These are phyloP conservation scores for Loris lydekkerianus DNA, from an alignment of 2,797 vertebrate genomes.

Conservation along the genomic window DNA sequence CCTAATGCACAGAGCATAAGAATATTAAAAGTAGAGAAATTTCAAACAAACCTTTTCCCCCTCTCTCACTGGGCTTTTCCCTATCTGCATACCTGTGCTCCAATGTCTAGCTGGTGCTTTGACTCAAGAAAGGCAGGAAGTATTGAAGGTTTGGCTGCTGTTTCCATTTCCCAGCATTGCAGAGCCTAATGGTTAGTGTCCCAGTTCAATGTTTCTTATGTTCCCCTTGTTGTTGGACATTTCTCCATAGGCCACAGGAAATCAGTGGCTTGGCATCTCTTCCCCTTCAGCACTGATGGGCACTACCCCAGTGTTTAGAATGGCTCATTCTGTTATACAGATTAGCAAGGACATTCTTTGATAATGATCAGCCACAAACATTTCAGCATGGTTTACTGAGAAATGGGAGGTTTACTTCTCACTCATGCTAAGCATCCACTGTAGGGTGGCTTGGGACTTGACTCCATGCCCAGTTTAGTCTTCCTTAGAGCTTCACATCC, in stretches of 20 bases:
- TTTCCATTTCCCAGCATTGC: background rate
- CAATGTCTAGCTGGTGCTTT: background rate
- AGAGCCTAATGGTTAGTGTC: background rate
- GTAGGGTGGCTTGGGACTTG: background rate
- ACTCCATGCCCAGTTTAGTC: accelerated
- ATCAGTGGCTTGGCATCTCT: background rate
- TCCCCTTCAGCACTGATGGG: background rate
- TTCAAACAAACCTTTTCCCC: background rate
- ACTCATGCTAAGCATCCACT: background rate
- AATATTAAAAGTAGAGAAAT: background rate
- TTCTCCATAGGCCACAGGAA: background rate
- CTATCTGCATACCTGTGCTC: background rate
- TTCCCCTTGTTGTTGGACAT: background rate
- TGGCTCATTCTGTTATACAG: background rate
- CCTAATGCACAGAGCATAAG: background rate
- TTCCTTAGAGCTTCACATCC: background rate
- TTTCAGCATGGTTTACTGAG: background rate
- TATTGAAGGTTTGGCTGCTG: background rate
- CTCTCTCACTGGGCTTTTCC: background rate
- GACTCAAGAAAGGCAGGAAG: background rate
- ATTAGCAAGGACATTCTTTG: background rate
- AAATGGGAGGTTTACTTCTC: background rate
- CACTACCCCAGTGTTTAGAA: background rate
- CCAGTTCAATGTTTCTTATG: background rate
- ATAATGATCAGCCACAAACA: too few relatives aligned